Conservation (phyloP, 2,888 invertebrate species). For the Macaria notata region DNA sequence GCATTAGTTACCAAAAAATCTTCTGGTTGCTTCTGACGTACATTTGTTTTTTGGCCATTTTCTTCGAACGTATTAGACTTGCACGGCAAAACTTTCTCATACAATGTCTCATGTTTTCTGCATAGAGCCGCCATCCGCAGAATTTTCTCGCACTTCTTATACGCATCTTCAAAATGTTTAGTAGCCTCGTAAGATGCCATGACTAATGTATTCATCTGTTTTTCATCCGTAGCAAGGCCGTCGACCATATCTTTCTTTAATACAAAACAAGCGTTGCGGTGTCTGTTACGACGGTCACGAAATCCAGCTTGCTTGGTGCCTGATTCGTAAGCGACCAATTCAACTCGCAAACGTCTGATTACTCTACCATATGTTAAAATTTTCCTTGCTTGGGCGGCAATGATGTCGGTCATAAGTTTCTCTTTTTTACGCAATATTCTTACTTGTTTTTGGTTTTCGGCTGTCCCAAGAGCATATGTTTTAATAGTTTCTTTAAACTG, state of each 20-base stretch:
- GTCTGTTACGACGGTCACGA: constrained; percentile 66
- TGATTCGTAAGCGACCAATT: constrained; percentile 67
- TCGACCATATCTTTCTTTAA: constrained; percentile 55
- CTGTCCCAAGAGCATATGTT: constrained; percentile 61
- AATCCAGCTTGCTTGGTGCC: constrained; percentile 74
- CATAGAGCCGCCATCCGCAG: constrained; percentile 76
- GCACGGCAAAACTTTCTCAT: constrained; percentile 74
- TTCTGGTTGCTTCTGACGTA: neutral
- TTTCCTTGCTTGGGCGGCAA: constrained; percentile 68
- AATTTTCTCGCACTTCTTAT: constrained; percentile 75
- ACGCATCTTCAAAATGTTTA: constrained; percentile 62
- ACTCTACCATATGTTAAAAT: constrained; percentile 65
- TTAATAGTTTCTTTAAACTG: constrained; percentile 65
- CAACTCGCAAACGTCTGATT: constrained; percentile 57
- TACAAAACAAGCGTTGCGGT: constrained; percentile 60
- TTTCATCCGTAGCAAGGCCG: constrained; percentile 54
- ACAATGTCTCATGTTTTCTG: constrained; percentile 79
- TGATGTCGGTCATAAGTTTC: constrained; percentile 71
- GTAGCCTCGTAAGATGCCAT: constrained; percentile 60
- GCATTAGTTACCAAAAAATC: neutral
- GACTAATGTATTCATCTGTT: constrained; percentile 56
- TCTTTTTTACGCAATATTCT: constrained; percentile 68
- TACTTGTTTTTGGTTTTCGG: constrained; percentile 68
- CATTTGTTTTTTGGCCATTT: too few species aligned
- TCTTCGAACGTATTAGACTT: constrained; percentile 45